Conservation (phyloP, 2,888 invertebrate species). For the Linnaemya vulpina region DNA sequence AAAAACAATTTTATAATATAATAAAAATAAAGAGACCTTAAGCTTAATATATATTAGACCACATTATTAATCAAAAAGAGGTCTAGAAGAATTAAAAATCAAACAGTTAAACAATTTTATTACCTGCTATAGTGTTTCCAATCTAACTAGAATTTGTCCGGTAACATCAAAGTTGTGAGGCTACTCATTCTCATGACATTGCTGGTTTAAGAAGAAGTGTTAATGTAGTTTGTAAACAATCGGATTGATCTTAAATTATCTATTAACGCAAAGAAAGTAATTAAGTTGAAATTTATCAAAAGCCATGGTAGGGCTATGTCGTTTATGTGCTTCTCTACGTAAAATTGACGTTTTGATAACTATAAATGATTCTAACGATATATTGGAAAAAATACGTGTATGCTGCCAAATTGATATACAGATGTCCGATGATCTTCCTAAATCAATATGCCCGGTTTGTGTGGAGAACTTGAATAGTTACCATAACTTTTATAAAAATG, state of each 20-base stretch:
- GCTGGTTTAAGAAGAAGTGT: slow-evolving; percentile 1
- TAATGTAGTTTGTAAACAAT: slow-evolving; percentile 44
- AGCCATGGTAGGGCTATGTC: slow-evolving; percentile 75
- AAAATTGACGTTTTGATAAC: slow-evolving; percentile 72
- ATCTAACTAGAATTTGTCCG: not conserved
- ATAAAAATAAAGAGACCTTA: too few species aligned
- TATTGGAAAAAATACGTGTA: slow-evolving; percentile 73
- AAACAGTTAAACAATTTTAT: too few species aligned
- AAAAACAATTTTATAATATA: too few species aligned
- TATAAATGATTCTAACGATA: slow-evolving; percentile 73
- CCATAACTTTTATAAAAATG: slow-evolving; percentile 75
- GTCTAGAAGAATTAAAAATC: too few species aligned
- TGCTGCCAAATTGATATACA: slow-evolving; percentile 75
- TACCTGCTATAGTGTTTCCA: too few species aligned
- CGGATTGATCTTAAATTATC: not conserved
- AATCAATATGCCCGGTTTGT: slow-evolving; percentile 76
- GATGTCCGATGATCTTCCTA: slow-evolving; percentile 74
- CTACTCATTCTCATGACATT: not conserved
- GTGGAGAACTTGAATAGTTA: slow-evolving; percentile 73
- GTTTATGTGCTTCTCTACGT: slow-evolving; percentile 77
- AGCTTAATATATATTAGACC: too few species aligned
- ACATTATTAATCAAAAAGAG: too few species aligned
- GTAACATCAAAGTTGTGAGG: not conserved
- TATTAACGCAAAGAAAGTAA: not conserved
- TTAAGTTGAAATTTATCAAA: not conserved